A percentile compares a stretch with the other conserved stretches of the same genome.
These are phyloP conservation scores for Monoplex corrugatus DNA, from an alignment of 2,888 invertebrate genomes.

Conservation along the genomic window DNA sequence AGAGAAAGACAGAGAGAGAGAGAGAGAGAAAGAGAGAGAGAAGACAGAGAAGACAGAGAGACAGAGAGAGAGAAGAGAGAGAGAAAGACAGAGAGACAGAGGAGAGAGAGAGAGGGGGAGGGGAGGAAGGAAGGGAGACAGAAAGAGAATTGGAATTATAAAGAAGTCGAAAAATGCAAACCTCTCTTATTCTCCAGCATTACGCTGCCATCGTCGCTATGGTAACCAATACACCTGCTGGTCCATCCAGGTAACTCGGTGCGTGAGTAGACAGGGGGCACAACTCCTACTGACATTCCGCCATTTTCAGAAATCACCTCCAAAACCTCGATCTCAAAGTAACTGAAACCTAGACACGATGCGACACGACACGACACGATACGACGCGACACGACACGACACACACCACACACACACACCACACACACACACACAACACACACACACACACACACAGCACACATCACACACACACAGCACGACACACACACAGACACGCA, in stretches of 20 bases:
- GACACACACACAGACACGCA: neutral
- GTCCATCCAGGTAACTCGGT: neutral
- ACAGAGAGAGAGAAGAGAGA: too few species aligned
- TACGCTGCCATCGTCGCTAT: neutral
- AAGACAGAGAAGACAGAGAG: neutral
- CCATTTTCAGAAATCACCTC: neutral
- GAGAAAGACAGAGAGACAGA: too few species aligned
- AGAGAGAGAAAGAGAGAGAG: neutral
- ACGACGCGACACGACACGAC: neutral
- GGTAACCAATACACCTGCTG: neutral
- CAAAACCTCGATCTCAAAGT: neutral
- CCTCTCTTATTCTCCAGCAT: neutral
- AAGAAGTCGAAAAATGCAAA: neutral
- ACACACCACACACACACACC: neutral
- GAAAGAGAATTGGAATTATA: neutral
- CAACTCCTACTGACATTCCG: neutral
- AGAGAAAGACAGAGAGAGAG: neutral
- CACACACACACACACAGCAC: neutral
- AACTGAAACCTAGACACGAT: neutral
- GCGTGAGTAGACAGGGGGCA: neutral
- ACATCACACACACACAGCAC: neutral
- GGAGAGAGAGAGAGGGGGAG: too few species aligned
- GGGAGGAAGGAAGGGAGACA: too few species aligned
- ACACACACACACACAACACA: conserved; percentile 22
- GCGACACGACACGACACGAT: too few species aligned